Evolutionary conservation across 2,888 invertebrate genomes (phyloP), one percentile per base, ranked within the genome.

Genomic region (Choristoneura rosaceana): DNA sequence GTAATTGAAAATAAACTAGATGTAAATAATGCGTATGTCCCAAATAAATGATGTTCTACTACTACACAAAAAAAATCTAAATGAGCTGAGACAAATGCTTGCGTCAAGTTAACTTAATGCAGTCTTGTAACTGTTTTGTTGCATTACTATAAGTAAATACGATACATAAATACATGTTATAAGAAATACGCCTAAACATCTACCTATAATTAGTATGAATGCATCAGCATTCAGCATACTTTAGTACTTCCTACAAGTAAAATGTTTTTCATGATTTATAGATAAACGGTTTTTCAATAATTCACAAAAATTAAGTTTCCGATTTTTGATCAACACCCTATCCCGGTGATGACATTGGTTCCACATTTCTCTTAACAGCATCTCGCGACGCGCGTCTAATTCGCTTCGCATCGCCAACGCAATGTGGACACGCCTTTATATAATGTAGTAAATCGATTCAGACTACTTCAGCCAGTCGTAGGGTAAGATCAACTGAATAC

Each of bases 371-470:
- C 10, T 41, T 61, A 47, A 62, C 63, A 52, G 52, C 55, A 17
- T 17, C 61, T 43, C 9, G 78, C 84, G 82, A 87, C 86, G 82
- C 87, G 85, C 81, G 82, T 76, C 87, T 84, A 87, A 89, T 89
- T 83, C 82, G 78, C 78, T 73, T 80, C 85, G 87, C 85, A 88
- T 82, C 84, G 82, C 74, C 79, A 67, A 74, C 82, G 84, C 45
- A 14, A 38, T 38, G 38, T 34, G 4, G 0, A 0, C 25, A 25
- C 25, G 25, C 25, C 25, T 25, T 25, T 25, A 25, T 25, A 25
- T 25, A 25, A 25, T 25, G 25, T 25, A 25, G 25, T 25, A 25
- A 25, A 25, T 25, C 25, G 25, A 25, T 25, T 25, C 25, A 2
- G 25, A 25, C 25, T 25, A 25, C 25, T 25, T 25, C 25, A 25